phyloP scores from a whole-genome alignment of 2,888 invertebrate genomes.

The Melipona beecheii region DNA sequence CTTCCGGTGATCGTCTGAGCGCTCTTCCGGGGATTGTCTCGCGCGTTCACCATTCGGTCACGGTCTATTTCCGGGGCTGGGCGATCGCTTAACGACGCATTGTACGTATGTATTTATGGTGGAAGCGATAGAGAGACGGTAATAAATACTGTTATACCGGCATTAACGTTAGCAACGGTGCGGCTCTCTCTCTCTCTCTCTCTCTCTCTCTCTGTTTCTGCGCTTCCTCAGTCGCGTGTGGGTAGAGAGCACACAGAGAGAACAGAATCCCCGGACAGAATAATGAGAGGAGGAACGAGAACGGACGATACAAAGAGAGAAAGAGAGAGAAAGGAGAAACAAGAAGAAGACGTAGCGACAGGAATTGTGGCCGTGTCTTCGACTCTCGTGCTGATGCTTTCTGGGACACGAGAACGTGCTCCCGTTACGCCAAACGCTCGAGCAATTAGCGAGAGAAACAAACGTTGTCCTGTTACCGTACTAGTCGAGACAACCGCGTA shows the following conservation, averaged over 20 bases:
- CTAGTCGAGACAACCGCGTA: slow-evolving; percentile 63
- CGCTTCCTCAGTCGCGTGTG: slow-evolving; percentile 58
- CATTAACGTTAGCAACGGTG: slow-evolving; percentile 69
- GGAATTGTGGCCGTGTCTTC: slow-evolving; percentile 32
- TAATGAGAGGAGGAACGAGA: slow-evolving; percentile 57
- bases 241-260: slow-evolving; percentile 20
- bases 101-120: slow-evolving; percentile 81
- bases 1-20: slow-evolving; percentile 72
- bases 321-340: not conserved
- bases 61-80: slow-evolving; percentile 79
- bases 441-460: slow-evolving; percentile 79
- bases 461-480: slow-evolving; percentile 75
- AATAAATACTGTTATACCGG: slow-evolving; percentile 76
- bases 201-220: not conserved
- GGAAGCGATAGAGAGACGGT: slow-evolving; percentile 74
- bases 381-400: slow-evolving; percentile 51
- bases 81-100: slow-evolving; percentile 81
- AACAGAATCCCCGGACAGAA: slow-evolving; percentile 49
- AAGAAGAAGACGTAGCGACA: slow-evolving; percentile 31
- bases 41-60: slow-evolving; percentile 72
- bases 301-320: too few species aligned
- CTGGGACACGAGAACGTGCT: slow-evolving; percentile 74
- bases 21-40: slow-evolving; percentile 81
- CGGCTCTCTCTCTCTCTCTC: slow-evolving; percentile 12
- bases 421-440: slow-evolving; percentile 79